phyloP scores from a whole-genome alignment of 2,888 invertebrate species.

The Orthonychiurus folsomi region DNA sequence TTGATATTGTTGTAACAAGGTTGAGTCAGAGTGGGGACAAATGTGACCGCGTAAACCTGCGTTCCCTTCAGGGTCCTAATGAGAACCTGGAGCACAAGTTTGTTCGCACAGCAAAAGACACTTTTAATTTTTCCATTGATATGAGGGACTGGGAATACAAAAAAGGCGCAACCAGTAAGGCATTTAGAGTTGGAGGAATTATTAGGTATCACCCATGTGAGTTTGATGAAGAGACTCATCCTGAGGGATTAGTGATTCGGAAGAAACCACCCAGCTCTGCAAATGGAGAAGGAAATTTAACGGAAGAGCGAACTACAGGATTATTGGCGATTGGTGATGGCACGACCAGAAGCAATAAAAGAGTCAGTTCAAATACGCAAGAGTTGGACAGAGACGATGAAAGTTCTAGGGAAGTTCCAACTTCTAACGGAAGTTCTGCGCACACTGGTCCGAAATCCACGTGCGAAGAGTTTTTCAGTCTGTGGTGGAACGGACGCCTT shows the following conservation, averaged over 20 bases:
- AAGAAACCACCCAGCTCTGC: neutral
- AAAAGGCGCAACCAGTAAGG: neutral
- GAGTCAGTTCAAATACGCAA: too few species aligned
- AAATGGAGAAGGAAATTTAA: neutral
- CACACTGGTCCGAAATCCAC: neutral
- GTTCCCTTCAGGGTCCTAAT: too few species aligned
- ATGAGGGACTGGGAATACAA: neutral
- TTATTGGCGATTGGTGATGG: neutral
- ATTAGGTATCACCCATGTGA: neutral
- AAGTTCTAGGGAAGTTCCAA: neutral
- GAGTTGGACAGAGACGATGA: neutral
- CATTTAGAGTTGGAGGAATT: neutral
- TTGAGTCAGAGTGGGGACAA: too few species aligned
- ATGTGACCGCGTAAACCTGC: too few species aligned
- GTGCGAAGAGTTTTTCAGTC: neutral
- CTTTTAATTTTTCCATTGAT: neutral
- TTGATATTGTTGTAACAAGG: too few species aligned
- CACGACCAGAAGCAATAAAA: neutral
- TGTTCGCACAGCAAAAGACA: neutral
- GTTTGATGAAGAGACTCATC: neutral
- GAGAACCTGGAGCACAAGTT: neutral
- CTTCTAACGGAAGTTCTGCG: neutral
- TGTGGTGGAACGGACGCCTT: neutral
- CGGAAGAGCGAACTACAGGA: neutral
- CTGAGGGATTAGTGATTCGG: neutral